These are phyloP conservation scores for Paramormyrops hopkinsi DNA, from an alignment of 2,797 vertebrate genomes.

Conservation along the genomic window DNA sequence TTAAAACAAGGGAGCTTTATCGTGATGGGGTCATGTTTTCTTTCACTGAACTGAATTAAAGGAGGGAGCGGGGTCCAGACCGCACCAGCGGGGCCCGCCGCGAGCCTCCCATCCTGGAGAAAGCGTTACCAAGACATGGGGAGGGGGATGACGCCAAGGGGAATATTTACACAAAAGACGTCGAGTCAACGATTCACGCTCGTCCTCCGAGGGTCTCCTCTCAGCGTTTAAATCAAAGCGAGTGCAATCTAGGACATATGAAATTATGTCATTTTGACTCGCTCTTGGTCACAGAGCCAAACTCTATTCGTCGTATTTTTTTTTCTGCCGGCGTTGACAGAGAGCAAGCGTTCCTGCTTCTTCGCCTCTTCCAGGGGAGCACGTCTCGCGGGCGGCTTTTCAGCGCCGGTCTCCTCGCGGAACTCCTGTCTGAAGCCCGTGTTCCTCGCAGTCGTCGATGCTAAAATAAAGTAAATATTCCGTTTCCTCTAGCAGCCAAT, in stretches of 20 bases:
- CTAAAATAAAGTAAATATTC: constrained; percentile 18
- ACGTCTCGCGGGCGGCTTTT: not conserved
- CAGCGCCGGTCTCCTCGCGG: not conserved
- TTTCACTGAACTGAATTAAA: constrained; percentile 42
- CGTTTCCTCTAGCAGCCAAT: not conserved
- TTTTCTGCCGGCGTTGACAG: constrained; percentile 24
- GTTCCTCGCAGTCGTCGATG: not conserved
- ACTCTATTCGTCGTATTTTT: constrained; percentile 18
- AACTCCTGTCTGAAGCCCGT: not conserved
- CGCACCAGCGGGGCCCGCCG: constrained; percentile 29
- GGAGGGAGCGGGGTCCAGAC: constrained; percentile 32
- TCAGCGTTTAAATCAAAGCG: constrained; percentile 46
- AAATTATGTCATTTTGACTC: constrained; percentile 43
- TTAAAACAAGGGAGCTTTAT: constrained; percentile 24
- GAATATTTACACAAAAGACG: constrained; percentile 59
- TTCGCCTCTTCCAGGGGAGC: constrained; percentile 12
- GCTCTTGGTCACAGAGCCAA: constrained; percentile 26
- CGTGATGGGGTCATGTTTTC: constrained; percentile 19
- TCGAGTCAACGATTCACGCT: constrained; percentile 50
- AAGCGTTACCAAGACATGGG: constrained; percentile 57
- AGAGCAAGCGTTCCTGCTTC: constrained; percentile 11
- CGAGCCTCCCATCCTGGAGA: constrained; percentile 61
- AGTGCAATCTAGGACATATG: constrained; percentile 41
- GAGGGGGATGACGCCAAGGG: constrained; percentile 45
- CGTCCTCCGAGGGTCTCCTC: constrained; percentile 53